Evolutionary conservation across 2,888 invertebrate genomes (phyloP), one percentile per base, ranked within the genome.

Genomic region (Phlogophora meticulosa): DNA sequence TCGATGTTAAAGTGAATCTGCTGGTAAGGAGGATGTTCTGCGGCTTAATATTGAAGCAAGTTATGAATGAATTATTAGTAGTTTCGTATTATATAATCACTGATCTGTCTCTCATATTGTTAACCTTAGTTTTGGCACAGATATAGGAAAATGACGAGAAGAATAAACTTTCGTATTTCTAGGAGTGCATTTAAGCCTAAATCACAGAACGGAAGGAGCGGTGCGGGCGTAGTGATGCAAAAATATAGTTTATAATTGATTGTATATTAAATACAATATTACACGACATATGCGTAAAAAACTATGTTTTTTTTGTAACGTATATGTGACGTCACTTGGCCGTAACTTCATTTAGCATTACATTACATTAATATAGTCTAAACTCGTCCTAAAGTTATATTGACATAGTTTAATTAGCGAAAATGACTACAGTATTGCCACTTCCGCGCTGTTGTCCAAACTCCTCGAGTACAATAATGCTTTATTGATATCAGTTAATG

Each of bases 151-250:
- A 86, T 43, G 78, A 64, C 79, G 72, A 88, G 88, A 88, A 84
- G 87, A 90, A 64, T 87, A 85, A 84, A 78, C 71, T 74, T 82
- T 80, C 69, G 70, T 85, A 83, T 87, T 86, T 82, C 88, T 92
- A 91, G 85, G 85, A 88, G 92, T 89, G 87, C 85, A 64, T 87
- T 91, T 91, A 94, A 91, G 92, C 91, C 94, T 94, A 94, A 91
- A 93, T 94, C 93, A 94, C 94, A 94, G 94, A 93, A 92, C 91
- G 88, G 91, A 93, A 92, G 91, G 90, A 89, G 91, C 91, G 90
- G 92, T 93, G 94, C 92, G 76, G 87, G 90, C 88, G 88, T 85
- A 75, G 88, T 90, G 90, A 91, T 94, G 94, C 92, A 94, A 93
- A 93, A 93, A 94, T 94, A 94, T 91, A 91, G 80, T 82, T 85